Evolutionary conservation across 2,113 vertebrate species (phyloP), one percentile per base, ranked within the genome.

Genomic region (Saccopteryx bilineata): DNA sequence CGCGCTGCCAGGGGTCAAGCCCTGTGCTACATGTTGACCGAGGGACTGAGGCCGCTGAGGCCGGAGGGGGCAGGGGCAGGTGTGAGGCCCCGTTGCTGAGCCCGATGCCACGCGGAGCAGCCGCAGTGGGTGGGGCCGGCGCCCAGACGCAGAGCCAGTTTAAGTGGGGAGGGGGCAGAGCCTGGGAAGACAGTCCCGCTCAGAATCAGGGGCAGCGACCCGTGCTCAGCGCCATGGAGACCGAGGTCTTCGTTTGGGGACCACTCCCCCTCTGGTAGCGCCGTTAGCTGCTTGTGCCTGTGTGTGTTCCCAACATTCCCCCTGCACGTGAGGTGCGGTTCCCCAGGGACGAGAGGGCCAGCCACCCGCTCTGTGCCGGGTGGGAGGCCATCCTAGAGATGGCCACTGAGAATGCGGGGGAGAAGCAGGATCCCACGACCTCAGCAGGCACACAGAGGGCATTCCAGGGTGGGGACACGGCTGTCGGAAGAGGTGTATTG

Each of bases 271-370:
- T 78, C 21, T 18, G 13, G 26, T 9, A 28, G 54, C 14, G 18
- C 48, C 26, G 5, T 2, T 0, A 17, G 50, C 76, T 63, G 69
- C n/a, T 78, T 50, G 39, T 39, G 39, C 2, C 39, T 68, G 9
- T 39, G 1, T 1, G 0, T 28, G 0, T 10, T 39, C 0, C 4
- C 7, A 11, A 1, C 0, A 0, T 7, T 58, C 61, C 68, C 68
- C 28, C 39, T 24, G 9, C 9, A 63, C 13, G 56, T n/a, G 21
- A 78, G 72, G 18, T 1, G 11, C 28, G 19, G 6, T 2, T 24
- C 48, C 31, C 17, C n/a, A 21, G 68, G 9, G 9, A 18, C 5
- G 7, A 13, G 5, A 52, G 66, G 14, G 23, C 46, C 12, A 8
- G 58, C 7, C n/a, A 6, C 71, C 54, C 26, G 21, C 9, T 74